Base-by-base conservation (phyloP, 30 jellyfish, hydroid and myxozoan species). In the Hydractinia symbiolongicarpus region DNA sequence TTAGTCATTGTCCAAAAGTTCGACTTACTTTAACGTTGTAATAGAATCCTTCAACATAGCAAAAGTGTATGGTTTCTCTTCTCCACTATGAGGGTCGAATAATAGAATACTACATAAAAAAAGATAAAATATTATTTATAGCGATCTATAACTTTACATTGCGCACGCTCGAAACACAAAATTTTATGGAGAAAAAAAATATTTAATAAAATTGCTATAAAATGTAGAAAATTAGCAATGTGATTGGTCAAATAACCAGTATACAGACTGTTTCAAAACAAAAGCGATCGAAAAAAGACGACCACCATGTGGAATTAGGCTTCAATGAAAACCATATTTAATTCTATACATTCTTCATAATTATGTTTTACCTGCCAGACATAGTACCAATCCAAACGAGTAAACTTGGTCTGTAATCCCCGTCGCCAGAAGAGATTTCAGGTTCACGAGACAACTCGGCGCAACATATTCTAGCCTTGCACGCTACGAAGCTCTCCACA, bases 351-450 rank as follows among this genome's bases (percentile, higher is more conserved):
- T 30, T 30, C 44, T 30, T 30, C 44, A 30, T 0, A 30, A 6
- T 8, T n/a, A 64, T 8, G 52, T n/a, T 58, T 91, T 66, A 92
- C 98, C 85, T 83, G 61, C 98, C 98, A 53, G 98, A 44, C 93
- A 92, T 87, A 1, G 98, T 92, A 51, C 98, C 98, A 71, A 89
- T 72, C 98, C 98, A 92, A 4, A 92, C 79, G 10, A 13, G 52
- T 6, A 64, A 13, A 64, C 9, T 6, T 16, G 69, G 69, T 13
- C 17, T 11, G 7, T 6, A 51, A 54, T 13, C 78, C 58, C 85
- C 61, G 21, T 56, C 83, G 44, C 44, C 44, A 30, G 44, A 30
- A 30, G 44, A 30, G 44, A 30, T 30, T 30, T 71, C 90, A 52
- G 73, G 73, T 11, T 76, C 96, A 30, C 44, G 44, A 30, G 44